phyloP scores from a whole-genome alignment of 37 sponge, comb jelly and placozoan species.

The Beroe forskalii region DNA sequence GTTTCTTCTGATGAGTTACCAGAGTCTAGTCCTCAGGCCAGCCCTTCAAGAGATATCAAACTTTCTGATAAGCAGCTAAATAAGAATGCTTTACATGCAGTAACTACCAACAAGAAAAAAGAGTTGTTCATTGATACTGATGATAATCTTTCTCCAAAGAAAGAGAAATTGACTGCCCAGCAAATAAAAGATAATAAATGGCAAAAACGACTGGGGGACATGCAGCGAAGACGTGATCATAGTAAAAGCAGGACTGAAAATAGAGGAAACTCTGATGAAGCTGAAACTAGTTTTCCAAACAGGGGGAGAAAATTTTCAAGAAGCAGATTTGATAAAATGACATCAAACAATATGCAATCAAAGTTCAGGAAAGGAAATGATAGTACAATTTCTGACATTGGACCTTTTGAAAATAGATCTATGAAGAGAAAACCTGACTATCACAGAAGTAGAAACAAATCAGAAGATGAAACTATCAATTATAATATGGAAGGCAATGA shows the following conservation, averaged over 20 bases:
- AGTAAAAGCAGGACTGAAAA: background rate
- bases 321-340: background rate
- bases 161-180: no score
- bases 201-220: background rate
- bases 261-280: background rate
- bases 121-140: no score
- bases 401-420: no score
- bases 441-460: background rate
- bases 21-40: background rate
- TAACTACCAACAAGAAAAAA: no score
- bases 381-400: no score
- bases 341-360: no score
- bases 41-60: background rate
- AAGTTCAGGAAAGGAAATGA: no score
- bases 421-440: no score
- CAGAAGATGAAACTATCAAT: background rate
- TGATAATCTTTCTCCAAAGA: no score
- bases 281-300: background rate
- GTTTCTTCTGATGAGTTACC: background rate
- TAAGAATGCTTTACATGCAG: no score
- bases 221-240: background rate
- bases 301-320: background rate
- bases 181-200: background rate
- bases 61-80: no score
- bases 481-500: no score